Base-by-base conservation (phyloP, 2,113 vertebrate genomes). In the Athene cunicularia region DNA sequence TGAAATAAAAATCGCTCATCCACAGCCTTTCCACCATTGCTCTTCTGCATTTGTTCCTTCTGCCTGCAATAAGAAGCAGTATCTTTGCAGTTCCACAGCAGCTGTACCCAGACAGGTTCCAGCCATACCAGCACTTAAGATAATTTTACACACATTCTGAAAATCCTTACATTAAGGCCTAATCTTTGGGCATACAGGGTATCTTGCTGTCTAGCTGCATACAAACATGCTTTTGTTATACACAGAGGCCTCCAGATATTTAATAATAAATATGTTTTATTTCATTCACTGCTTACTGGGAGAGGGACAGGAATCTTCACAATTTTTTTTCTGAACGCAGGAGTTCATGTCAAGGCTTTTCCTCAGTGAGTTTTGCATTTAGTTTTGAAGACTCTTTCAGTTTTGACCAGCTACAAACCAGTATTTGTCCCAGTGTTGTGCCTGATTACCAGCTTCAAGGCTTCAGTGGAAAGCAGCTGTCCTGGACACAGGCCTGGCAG, bases 11-110 rank as follows among this genome's bases (percentile, higher is more conserved):
- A 50, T 33, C 95, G 82, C 63, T 98, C 98, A 53, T 97, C 91
- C 16, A 45, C 96, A 49, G 95, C 88, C n/a, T 90, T 95, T 66
- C 98, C 97, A 35, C 85, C 95, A 47, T 93, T 97, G 28, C 13
- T 88, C 39, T 98, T 98, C 92, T 97, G 97, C 98, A 98, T 98
- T 93, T 97, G 97, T 59, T 98, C 97, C 90, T 98, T 98, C 74
- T 98, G 98, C 98, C 98, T 98, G 95, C 30, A 95, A 56, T 8
- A 47, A 90, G 56, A 67, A 92, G 47, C 45, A 79, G 17, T 22
- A 43, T 59, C 64, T 79, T 53, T 49, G 49, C 37, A 68, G 23
- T 67, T 86, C 52, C 47, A 33, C 4, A 2, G 63, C 23, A 32
- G 52, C 45, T 50, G 13, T 35, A 56, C 16, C 55, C 41, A 82